phyloP scores from a whole-genome alignment of 2,888 invertebrate species.

The Phanerotoma sp. region DNA sequence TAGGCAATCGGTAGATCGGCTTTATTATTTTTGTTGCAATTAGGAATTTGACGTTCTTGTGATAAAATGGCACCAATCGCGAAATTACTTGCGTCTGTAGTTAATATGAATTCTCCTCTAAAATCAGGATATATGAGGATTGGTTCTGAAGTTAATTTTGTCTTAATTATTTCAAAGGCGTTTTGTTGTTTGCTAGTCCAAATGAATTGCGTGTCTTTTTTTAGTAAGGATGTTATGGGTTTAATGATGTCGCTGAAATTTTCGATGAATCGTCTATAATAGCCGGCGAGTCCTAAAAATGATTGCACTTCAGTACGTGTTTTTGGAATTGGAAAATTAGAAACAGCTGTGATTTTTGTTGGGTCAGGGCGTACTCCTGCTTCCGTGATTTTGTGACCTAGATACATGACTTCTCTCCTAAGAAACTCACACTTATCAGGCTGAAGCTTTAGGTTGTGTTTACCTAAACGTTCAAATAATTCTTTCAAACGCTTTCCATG shows the following conservation, averaged over 20 bases:
- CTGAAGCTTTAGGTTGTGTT: no score
- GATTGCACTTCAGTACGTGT: slow-evolving; percentile 12
- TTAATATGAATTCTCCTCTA: slow-evolving; percentile 29
- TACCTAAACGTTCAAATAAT: no score
- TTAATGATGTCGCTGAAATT: no score
- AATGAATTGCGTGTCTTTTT: slow-evolving; percentile 7
- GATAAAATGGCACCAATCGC: slow-evolving; percentile 38
- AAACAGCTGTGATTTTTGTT: slow-evolving; percentile 28
- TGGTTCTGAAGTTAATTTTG: slow-evolving; percentile 7
- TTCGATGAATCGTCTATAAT: no score
- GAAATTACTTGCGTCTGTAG: slow-evolving; percentile 35
- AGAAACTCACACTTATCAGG: no score
- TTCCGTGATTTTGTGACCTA: slow-evolving; percentile 29
- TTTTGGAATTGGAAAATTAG: no score
- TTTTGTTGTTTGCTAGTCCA: slow-evolving; percentile 6
- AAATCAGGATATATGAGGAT: slow-evolving; percentile 35
- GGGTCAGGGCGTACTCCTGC: slow-evolving; percentile 34
- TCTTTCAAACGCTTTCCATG: no score
- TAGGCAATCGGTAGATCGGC: slow-evolving; percentile 31
- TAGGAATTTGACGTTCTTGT: slow-evolving; percentile 31
- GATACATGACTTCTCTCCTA: slow-evolving; percentile 23
- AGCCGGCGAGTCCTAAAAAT: no score
- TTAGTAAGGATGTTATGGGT: slow-evolving; percentile 28
- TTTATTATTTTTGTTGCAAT: no score
- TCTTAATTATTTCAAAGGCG: slow-evolving; percentile 6